Percentiles rank a stretch among this genome's conserved stretches.
Evolutionary conservation across 2,797 vertebrate species (phyloP).

Genomic region (Gadopsis marmoratus): DNA sequence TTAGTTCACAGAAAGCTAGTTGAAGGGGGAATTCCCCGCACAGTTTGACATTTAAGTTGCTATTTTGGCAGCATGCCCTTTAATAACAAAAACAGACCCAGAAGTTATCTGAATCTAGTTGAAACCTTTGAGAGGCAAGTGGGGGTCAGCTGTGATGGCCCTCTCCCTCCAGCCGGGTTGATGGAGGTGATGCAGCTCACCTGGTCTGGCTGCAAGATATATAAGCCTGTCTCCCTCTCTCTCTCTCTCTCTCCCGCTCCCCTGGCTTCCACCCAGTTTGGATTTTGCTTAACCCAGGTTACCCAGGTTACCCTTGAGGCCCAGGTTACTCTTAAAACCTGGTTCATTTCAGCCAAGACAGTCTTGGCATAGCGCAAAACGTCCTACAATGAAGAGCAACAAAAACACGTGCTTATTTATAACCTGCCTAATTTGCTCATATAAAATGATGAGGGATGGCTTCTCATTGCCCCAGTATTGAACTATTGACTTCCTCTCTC

Average conservation of each 20-base stretch:
- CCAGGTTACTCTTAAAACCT: not conserved
- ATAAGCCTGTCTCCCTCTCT: too few relatives aligned
- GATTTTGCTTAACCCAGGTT: not conserved
- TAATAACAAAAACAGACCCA: conserved; percentile 25
- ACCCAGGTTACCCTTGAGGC: not conserved
- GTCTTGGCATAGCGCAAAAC: conserved; percentile 6
- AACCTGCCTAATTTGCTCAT: not conserved
- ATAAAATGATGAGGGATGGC: not conserved
- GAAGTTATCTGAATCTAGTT: not conserved
- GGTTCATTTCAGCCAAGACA: not conserved
- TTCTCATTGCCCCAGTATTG: not conserved
- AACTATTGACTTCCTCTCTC: not conserved
- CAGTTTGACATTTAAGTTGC: conserved; percentile 22
- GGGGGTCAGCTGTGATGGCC: not conserved
- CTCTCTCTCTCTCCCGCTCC: too few relatives aligned
- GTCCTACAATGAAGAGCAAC: not conserved
- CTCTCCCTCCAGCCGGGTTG: too few relatives aligned
- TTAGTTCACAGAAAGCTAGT: not conserved
- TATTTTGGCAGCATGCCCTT: conserved; percentile 29
- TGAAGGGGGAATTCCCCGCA: conserved; percentile 17
- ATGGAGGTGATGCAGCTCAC: too few relatives aligned
- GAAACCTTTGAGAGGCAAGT: conserved; percentile 5
- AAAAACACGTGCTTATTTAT: not conserved
- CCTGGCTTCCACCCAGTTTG: too few relatives aligned
- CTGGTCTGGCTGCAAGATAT: too few relatives aligned